Conservation (phyloP, 2,797 vertebrate genomes). For the Eleutherodactylus coqui region DNA sequence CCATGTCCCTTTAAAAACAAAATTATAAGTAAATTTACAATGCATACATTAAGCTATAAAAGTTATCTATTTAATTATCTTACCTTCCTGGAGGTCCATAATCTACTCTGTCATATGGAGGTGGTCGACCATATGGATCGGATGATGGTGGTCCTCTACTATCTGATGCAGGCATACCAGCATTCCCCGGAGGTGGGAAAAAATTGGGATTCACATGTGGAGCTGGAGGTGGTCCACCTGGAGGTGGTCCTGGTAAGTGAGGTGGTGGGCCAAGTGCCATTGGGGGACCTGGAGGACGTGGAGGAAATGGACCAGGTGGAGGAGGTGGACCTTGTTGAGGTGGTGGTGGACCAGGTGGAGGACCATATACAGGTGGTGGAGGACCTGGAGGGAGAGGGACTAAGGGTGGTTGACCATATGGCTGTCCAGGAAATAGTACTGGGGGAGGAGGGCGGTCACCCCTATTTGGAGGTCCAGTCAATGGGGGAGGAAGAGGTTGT, state of each 20-base stretch:
- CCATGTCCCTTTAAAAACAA: conserved; percentile 89
- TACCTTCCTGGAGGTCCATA: conserved; percentile 97
- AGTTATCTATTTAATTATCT: conserved; percentile 64
- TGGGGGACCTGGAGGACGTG: conserved; percentile 92
- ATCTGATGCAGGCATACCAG: conserved; percentile 92
- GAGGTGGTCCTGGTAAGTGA: conserved; percentile 94
- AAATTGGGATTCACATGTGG: conserved; percentile 99
- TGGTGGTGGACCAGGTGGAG: conserved; percentile 85
- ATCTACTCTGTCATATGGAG: conserved; percentile 95
- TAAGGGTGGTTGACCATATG: conserved; percentile 93
- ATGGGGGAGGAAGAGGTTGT: conserved; percentile 91
- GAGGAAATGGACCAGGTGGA: conserved; percentile 93
- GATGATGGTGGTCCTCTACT: conserved; percentile 89
- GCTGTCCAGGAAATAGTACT: conserved; percentile 95
- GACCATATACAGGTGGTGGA: conserved; percentile 90
- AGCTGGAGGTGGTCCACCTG: conserved; percentile 95
- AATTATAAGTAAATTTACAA: too few species aligned
- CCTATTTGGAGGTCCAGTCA: conserved; percentile 92
- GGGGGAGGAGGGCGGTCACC: conserved; percentile 94
- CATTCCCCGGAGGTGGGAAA: conserved; percentile 95
- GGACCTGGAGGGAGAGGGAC: conserved; percentile 88
- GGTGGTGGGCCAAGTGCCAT: conserved; percentile 94
- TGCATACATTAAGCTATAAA: not conserved
- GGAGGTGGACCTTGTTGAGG: conserved; percentile 88
- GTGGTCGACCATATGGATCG: conserved; percentile 93